Percentiles rank a stretch among this genome's conserved stretches.
Conservation (phyloP, 2,113 vertebrate species). For the Tychaedon coryphoeus region DNA sequence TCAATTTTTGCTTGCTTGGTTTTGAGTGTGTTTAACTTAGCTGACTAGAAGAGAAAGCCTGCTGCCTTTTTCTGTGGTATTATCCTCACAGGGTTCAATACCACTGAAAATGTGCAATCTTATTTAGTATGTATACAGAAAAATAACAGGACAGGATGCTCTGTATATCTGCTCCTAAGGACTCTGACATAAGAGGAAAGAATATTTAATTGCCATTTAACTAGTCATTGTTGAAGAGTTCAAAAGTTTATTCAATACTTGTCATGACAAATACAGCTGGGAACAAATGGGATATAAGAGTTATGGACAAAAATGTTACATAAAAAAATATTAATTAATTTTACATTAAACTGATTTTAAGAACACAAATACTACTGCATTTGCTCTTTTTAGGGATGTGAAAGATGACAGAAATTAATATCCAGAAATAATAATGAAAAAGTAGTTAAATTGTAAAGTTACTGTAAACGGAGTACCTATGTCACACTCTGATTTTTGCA, state of each 20-base stretch:
- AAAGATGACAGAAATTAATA: background rate
- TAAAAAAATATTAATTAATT: background rate
- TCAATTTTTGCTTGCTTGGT: background rate
- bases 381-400: background rate
- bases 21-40: background rate
- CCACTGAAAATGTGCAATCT: background rate
- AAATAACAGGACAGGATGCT: background rate
- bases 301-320: background rate
- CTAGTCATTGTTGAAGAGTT: background rate
- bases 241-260: background rate
- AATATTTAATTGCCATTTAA: background rate
- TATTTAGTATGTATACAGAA: background rate
- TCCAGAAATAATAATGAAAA: background rate
- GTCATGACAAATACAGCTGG: background rate
- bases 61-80: background rate
- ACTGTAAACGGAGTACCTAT: background rate
- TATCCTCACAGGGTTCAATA: background rate
- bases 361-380: background rate
- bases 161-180: background rate
- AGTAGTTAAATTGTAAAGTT: background rate
- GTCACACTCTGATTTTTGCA: background rate
- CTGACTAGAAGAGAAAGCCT: background rate
- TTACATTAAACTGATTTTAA: background rate
- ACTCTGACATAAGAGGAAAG: background rate
- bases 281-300: background rate